Percentiles rank a stretch among this genome's conserved stretches.
These are phyloP conservation scores for Diaphora mendica DNA, from an alignment of 2,888 invertebrate genomes.

Conservation along the genomic window DNA sequence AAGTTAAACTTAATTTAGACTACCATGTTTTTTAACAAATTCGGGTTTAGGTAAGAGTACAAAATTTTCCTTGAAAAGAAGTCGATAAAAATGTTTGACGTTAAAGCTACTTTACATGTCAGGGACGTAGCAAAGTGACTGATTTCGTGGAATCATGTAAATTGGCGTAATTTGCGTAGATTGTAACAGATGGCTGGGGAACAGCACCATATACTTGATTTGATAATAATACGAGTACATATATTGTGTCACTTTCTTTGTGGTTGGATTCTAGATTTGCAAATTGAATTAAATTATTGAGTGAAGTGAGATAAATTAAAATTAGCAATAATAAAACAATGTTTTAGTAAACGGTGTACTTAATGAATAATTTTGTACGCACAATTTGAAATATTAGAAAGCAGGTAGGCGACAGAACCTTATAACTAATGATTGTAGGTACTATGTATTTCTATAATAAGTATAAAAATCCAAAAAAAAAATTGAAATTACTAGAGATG, in stretches of 20 bases:
- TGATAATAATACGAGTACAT: slow-evolving; percentile 1
- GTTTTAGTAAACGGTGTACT: background rate
- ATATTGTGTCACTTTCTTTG: slow-evolving; percentile 15
- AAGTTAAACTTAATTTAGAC: slow-evolving; percentile 7
- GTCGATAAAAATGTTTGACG: slow-evolving; percentile 16
- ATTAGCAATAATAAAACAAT: background rate
- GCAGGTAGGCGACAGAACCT: background rate
- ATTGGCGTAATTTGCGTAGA: slow-evolving; percentile 48
- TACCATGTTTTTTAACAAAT: slow-evolving; percentile 2
- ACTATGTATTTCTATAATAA: too few species aligned
- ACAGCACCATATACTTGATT: slow-evolving; percentile 25
- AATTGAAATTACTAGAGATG: too few species aligned
- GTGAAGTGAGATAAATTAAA: background rate
- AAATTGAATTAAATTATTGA: background rate
- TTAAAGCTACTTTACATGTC: slow-evolving; percentile 5
- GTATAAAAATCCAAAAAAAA: too few species aligned
- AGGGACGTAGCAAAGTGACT: slow-evolving; percentile 20
- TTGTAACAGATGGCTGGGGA: slow-evolving; percentile 33
- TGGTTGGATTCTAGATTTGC: background rate
- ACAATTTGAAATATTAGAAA: background rate
- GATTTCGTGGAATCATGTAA: slow-evolving; percentile 46
- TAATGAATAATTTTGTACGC: background rate
- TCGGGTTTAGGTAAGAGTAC: background rate
- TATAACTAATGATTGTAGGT: too few species aligned
- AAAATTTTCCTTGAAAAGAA: background rate